A percentile compares a stretch with the other conserved stretches of the same genome.
phyloP scores from a whole-genome alignment of 2,797 vertebrate species.

The Acrossocheilus fasciatus region DNA sequence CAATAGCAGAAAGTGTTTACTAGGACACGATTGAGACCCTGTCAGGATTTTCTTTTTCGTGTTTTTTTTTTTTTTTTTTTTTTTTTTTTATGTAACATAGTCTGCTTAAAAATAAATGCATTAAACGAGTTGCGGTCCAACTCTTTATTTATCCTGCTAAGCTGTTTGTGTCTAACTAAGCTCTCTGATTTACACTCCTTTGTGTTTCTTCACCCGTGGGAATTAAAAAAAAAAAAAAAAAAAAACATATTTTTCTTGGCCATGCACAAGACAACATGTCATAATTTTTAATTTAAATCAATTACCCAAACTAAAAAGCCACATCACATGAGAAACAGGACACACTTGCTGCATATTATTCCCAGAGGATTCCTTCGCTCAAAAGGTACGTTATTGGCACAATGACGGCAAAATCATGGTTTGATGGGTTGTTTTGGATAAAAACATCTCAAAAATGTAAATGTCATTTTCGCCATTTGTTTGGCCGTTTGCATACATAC shows the following conservation, averaged over 20 bases:
- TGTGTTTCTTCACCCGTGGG: background rate
- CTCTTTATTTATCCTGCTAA: background rate
- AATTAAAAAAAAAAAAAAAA: background rate
- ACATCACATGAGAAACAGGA: background rate
- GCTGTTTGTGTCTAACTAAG: background rate
- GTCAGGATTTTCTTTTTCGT: background rate
- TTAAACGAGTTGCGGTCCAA: background rate
- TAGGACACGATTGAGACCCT: background rate
- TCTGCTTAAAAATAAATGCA: background rate
- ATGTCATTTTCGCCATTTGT: background rate
- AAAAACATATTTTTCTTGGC: background rate
- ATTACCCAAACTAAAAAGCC: background rate
- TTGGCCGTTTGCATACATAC: background rate
- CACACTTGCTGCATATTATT: background rate
- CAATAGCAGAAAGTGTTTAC: background rate
- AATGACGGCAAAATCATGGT: background rate
- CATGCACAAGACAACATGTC: background rate
- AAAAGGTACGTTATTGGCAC: background rate
- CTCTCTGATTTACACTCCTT: background rate
- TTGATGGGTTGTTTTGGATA: background rate
- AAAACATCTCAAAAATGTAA: background rate
- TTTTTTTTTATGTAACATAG: background rate
- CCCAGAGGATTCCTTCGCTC: background rate
- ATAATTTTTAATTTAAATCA: background rate
- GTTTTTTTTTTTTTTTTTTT: too few relatives aligned